Percentiles rank a stretch among this genome's conserved stretches.
These are phyloP conservation scores for Spialia ferax DNA, from an alignment of 2,888 invertebrate species.

Conservation along the genomic window DNA sequence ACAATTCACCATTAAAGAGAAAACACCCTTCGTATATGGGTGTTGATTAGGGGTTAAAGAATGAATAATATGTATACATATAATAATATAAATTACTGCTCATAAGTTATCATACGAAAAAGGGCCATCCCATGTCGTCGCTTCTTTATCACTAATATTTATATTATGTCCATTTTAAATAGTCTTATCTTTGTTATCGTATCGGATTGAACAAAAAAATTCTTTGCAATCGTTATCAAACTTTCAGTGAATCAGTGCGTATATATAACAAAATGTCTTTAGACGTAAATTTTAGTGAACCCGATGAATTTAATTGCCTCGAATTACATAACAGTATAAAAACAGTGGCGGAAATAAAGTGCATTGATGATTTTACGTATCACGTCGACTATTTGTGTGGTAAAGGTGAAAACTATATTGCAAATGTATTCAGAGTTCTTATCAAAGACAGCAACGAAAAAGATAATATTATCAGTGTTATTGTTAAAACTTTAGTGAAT, in stretches of 20 bases:
- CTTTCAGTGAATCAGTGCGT: slow-evolving; percentile 11
- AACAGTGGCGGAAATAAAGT: slow-evolving; percentile 59
- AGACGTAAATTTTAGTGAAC: slow-evolving; percentile 79
- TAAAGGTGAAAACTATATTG: slow-evolving; percentile 68
- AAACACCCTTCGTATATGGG: too few species aligned
- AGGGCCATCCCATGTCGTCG: not conserved
- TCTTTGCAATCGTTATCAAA: slow-evolving; percentile 11
- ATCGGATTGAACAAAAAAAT: slow-evolving; percentile 8
- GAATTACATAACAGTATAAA: slow-evolving; percentile 70
- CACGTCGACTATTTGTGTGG: slow-evolving; percentile 71
- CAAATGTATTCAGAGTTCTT: slow-evolving; percentile 72
- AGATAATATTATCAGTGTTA: slow-evolving; percentile 59
- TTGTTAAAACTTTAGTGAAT: slow-evolving; percentile 75
- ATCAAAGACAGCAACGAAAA: slow-evolving; percentile 59
- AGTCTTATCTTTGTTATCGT: slow-evolving; percentile 25
- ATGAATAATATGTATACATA: too few species aligned
- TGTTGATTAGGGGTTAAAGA: too few species aligned
- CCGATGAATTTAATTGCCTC: slow-evolving; percentile 72
- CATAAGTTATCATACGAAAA: not conserved
- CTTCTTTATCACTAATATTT: not conserved
- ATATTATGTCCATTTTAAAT: slow-evolving; percentile 7
- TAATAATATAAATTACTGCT: not conserved
- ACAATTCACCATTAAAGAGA: too few species aligned
- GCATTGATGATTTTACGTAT: slow-evolving; percentile 67
- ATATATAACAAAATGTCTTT: slow-evolving; percentile 64